Conservation (phyloP, 2,888 invertebrate genomes). For the Drosophila meridiana region DNA sequence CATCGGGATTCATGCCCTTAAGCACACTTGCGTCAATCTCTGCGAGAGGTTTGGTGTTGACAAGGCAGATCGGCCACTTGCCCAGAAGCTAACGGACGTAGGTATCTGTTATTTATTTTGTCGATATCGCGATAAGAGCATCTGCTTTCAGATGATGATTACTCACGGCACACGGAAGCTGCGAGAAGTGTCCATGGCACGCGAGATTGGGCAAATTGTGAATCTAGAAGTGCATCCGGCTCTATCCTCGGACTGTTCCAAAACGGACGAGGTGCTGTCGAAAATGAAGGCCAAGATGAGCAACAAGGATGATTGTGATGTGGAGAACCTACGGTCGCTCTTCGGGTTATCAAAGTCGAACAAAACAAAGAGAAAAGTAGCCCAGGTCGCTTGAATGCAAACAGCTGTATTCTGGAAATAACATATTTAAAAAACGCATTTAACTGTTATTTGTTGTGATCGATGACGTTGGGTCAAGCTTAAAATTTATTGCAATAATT, state of each 20-base stretch:
- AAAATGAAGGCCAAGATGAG: slow-evolving; percentile 11
- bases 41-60: slow-evolving; percentile 21
- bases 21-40: slow-evolving; percentile 34
- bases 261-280: slow-evolving; percentile 9
- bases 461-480: not conserved
- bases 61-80: slow-evolving; percentile 10
- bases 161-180: slow-evolving; percentile 23
- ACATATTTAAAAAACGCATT: not conserved
- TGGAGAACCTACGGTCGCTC: slow-evolving; percentile 1
- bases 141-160: slow-evolving; percentile 25
- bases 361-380: not conserved
- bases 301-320: not conserved
- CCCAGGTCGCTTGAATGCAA: too few species aligned
- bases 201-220: not conserved
- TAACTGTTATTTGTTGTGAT: not conserved
- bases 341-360: slow-evolving; percentile 9
- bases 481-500: not conserved
- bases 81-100: slow-evolving; percentile 17
- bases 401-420: not conserved
- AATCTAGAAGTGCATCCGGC: slow-evolving; percentile 21
- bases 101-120: not conserved
- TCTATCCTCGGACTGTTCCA: slow-evolving; percentile 14
- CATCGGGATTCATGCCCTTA: slow-evolving; percentile 24
- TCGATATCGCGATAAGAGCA: too few species aligned
- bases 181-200: slow-evolving; percentile 10